phyloP scores from a whole-genome alignment of 1,140 invertebrate genomes.

The Tetragonula clypearis region DNA sequence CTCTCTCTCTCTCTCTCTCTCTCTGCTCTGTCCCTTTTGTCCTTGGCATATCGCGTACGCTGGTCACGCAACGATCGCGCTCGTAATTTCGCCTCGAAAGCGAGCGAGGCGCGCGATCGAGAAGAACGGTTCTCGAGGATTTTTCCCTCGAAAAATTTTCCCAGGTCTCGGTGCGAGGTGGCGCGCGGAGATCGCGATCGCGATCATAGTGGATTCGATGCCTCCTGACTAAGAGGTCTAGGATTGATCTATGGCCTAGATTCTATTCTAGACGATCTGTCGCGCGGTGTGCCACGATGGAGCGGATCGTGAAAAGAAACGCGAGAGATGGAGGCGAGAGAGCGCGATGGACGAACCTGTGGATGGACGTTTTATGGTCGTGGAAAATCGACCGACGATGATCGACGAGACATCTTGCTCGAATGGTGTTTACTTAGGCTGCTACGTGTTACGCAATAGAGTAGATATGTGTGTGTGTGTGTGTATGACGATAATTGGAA shows the following conservation, averaged over 20 bases:
- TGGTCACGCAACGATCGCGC: background rate
- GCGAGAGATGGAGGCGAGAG: background rate
- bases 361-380: background rate
- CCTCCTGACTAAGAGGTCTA: background rate
- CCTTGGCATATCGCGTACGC: background rate
- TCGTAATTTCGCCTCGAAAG: background rate
- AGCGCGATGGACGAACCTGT: conserved; percentile 18
- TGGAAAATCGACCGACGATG: background rate
- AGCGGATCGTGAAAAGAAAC: background rate
- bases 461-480: too few species aligned
- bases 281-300: background rate
- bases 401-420: conserved; percentile 23
- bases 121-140: background rate
- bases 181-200: background rate
- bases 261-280: background rate
- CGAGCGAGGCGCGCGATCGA: background rate
- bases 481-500: background rate
- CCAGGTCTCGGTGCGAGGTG: background rate
- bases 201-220: background rate
- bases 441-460: background rate
- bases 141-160: background rate
- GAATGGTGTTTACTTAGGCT: background rate
- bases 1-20: background rate
- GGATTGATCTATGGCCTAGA: background rate
- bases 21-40: background rate